phyloP scores from a whole-genome alignment of 2,797 vertebrate species.

The Atherinosoma microstoma region DNA sequence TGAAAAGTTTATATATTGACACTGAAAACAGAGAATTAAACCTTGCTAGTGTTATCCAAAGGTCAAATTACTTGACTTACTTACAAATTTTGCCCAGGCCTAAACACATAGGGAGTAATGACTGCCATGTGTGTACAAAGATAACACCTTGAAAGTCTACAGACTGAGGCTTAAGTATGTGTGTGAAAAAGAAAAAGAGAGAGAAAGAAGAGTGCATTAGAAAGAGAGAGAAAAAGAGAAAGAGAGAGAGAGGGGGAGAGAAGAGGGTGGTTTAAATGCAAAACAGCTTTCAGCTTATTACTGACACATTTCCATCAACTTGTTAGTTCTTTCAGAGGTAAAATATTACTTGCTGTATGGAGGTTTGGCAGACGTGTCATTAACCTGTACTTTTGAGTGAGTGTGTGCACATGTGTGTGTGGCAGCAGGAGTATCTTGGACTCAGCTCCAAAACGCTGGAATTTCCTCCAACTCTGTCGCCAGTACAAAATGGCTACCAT shows the following conservation, averaged over 20 bases:
- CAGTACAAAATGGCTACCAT: conserved; percentile 83
- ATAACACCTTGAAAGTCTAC: conserved; percentile 59
- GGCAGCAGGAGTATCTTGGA: conserved; percentile 66
- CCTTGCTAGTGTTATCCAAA: conserved; percentile 25
- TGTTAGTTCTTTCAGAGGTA: conserved; percentile 41
- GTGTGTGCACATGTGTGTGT: conserved; percentile 9
- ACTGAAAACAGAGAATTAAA: conserved; percentile 16
- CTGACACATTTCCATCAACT: conserved; percentile 49
- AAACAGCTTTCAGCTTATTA: conserved; percentile 32
- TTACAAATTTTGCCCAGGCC: conserved; percentile 53
- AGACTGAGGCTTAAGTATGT: conserved; percentile 25
- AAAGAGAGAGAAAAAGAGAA: neutral
- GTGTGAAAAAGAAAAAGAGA: neutral
- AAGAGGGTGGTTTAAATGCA: conserved; percentile 20
- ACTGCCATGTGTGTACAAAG: conserved; percentile 71
- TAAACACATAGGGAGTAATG: conserved; percentile 67
- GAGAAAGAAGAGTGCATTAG: neutral
- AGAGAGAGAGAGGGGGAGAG: neutral
- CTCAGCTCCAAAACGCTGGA: conserved; percentile 67
- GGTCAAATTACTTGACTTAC: conserved; percentile 21
- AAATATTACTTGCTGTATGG: conserved; percentile 40
- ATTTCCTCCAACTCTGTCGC: conserved; percentile 80
- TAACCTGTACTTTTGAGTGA: conserved; percentile 51
- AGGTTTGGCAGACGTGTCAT: conserved; percentile 41
- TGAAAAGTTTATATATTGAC: conserved; percentile 12